phyloP scores from a whole-genome alignment of 2,888 invertebrate species.

The Andricus quercusramuli region DNA sequence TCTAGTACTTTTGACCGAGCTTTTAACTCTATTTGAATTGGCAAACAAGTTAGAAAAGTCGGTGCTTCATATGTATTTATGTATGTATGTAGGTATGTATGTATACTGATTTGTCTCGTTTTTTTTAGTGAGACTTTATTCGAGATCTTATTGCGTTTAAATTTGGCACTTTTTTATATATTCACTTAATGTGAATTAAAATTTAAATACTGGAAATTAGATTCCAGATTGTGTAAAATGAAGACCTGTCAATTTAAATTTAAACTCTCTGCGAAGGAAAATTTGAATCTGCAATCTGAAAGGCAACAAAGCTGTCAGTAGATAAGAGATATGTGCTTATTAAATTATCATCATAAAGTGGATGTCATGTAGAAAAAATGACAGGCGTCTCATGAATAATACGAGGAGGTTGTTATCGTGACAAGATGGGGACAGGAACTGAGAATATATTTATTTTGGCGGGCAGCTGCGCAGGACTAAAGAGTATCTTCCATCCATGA shows the following conservation, averaged over 20 bases:
- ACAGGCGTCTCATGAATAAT: conserved; percentile 47
- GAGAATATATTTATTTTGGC: conserved; percentile 44
- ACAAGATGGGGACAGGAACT: conserved; percentile 42
- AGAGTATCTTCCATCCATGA: conserved; percentile 34
- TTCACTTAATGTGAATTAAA: no score
- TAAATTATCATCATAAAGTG: conserved; percentile 47
- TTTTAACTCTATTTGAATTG: no score
- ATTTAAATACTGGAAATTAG: background rate
- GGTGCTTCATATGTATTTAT: no score
- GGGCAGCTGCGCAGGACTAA: conserved; percentile 41
- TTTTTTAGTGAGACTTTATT: no score
- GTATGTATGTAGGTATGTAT: no score
- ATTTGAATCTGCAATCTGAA: conserved; percentile 47
- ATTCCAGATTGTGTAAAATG: background rate
- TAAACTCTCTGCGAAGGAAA: conserved; percentile 24
- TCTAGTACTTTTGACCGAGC: no score
- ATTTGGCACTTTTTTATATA: no score
- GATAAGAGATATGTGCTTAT: conserved; percentile 38
- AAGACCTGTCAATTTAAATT: conserved; percentile 1
- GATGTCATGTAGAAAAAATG: conserved; percentile 42
- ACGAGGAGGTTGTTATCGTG: conserved; percentile 43
- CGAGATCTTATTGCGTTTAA: no score
- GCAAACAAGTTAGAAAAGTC: no score
- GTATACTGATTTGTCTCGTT: no score
- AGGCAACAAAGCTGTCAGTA: conserved; percentile 35